These are phyloP conservation scores for Artemisiospiza belli DNA, from an alignment of 2,113 vertebrate genomes.

Conservation along the genomic window DNA sequence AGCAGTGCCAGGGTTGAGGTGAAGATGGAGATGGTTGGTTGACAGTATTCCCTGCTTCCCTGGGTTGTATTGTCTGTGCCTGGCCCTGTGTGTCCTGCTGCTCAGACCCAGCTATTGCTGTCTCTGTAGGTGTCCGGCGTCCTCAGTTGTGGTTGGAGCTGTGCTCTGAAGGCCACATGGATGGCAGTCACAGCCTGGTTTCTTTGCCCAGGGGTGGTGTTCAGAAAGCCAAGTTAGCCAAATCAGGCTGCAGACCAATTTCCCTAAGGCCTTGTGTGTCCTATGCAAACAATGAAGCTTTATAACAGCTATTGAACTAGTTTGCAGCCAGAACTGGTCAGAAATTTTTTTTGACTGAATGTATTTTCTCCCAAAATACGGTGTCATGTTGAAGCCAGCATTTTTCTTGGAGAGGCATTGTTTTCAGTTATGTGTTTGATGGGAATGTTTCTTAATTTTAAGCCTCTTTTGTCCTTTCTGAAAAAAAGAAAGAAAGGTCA, in stretches of 20 bases:
- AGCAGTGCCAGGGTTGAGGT: background rate
- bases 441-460: constrained; percentile 7
- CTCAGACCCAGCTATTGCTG: background rate
- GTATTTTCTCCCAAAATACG: constrained; percentile 20
- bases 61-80: background rate
- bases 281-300: constrained; percentile 58
- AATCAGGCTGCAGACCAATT: constrained; percentile 42
- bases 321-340: constrained; percentile 28
- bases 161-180: background rate
- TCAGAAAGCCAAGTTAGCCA: constrained; percentile 32
- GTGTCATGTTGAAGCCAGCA: background rate
- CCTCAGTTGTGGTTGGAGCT: constrained; percentile 40
- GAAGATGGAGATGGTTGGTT: background rate
- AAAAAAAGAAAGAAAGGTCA: background rate
- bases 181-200: constrained; percentile 27
- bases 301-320: constrained; percentile 44
- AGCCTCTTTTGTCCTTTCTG: background rate
- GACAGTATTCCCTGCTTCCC: background rate
- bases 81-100: background rate
- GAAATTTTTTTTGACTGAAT: background rate
- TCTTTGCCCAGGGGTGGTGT: constrained; percentile 30
- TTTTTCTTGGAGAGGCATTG: constrained; percentile 35
- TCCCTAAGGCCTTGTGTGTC: constrained; percentile 37
- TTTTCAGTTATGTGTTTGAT: constrained; percentile 25
- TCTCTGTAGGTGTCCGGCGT: background rate